These are phyloP conservation scores for Heloderma charlesbogerti DNA, from an alignment of 2,113 vertebrate genomes.

Conservation along the genomic window DNA sequence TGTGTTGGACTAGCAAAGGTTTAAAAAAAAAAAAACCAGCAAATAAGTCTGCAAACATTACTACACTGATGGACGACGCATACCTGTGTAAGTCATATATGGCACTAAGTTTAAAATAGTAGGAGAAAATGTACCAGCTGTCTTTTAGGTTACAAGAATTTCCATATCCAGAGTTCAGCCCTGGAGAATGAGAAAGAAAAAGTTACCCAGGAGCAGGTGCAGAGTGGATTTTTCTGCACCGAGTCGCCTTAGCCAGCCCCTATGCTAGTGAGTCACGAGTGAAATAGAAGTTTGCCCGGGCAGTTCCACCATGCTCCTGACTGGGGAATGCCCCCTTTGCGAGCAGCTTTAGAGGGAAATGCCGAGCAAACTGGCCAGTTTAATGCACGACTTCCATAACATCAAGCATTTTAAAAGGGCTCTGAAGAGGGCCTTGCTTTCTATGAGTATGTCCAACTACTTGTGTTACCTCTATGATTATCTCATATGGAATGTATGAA, in stretches of 20 bases:
- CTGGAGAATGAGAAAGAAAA: not conserved
- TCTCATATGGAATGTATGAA: constrained; percentile 19
- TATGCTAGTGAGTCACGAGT: too few species aligned
- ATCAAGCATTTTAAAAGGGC: constrained; percentile 40
- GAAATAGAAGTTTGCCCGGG: not conserved
- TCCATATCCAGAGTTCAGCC: not conserved
- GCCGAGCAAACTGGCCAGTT: constrained; percentile 37
- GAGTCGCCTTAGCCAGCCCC: not conserved
- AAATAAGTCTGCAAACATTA: too few species aligned
- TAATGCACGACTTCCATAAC: constrained; percentile 8
- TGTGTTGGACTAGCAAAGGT: too few species aligned
- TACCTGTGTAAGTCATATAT: too few species aligned
- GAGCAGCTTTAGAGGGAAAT: not conserved
- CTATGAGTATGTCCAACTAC: constrained; percentile 30
- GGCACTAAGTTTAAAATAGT: too few species aligned
- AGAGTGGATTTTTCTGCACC: not conserved
- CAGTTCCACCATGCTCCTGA: too few species aligned
- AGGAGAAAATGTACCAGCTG: not conserved
- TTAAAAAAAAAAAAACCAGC: too few species aligned
- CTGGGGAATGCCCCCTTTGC: not conserved
- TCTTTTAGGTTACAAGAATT: not conserved
- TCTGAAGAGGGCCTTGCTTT: constrained; percentile 33
- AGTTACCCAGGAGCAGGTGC: not conserved
- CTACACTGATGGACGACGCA: too few species aligned
- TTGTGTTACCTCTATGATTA: not conserved